Evolutionary conservation across 1,140 invertebrate species (phyloP).

Genomic region (Drusus annulatus): DNA sequence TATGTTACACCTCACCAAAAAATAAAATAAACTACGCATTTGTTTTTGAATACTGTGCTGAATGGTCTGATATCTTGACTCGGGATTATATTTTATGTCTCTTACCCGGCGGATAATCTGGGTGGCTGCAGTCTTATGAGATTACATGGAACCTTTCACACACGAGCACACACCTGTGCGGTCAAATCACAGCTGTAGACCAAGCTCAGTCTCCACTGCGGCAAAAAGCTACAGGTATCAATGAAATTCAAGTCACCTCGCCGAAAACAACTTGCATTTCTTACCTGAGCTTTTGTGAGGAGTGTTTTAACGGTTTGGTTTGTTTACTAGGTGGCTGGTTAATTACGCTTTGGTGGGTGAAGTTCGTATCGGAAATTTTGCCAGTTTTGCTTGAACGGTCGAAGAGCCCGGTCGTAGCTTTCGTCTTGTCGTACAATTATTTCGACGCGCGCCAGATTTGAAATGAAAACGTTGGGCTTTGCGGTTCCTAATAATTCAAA

Average conservation of each 20-base stretch:
- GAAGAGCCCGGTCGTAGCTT: constrained; percentile 4
- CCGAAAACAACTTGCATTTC: not conserved
- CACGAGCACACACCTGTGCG: constrained; percentile 39
- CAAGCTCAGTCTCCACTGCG: not conserved
- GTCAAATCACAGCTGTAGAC: constrained; percentile 40
- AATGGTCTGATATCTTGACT: not conserved
- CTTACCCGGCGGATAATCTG: not conserved
- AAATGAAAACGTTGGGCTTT: constrained; percentile 41
- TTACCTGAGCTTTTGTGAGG: not conserved
- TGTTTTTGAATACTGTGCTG: not conserved
- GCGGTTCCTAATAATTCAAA: constrained; percentile 37
- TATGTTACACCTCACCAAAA: not conserved
- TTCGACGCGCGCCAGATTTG: constrained; percentile 14
- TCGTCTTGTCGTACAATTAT: not conserved
- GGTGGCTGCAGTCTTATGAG: constrained; percentile 10
- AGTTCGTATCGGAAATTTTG: constrained; percentile 32
- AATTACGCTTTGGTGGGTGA: not conserved
- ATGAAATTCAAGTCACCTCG: not conserved
- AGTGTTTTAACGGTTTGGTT: not conserved
- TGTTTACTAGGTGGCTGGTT: not conserved
- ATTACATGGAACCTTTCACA: constrained; percentile 40
- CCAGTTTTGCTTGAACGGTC: constrained; percentile 29
- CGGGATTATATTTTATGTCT: not conserved
- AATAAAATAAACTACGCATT: not conserved
- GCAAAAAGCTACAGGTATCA: not conserved